Evolutionary conservation across 2,797 vertebrate genomes (phyloP).

Genomic region (Staurois parvus): DNA sequence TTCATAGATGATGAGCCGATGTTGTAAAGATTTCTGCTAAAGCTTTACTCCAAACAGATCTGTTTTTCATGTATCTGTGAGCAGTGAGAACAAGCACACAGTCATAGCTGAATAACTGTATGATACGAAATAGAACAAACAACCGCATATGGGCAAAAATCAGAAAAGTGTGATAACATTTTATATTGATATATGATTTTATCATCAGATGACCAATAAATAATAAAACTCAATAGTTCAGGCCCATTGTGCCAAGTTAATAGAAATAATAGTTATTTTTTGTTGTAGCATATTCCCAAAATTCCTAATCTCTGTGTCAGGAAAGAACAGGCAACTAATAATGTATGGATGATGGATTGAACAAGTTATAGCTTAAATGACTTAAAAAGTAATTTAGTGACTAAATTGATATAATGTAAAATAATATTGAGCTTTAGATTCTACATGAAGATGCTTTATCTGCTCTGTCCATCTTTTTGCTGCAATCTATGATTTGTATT

Average conservation of each 20-base stretch:
- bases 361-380: constrained; percentile 36
- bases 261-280: constrained; percentile 35
- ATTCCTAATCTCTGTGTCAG: constrained; percentile 39
- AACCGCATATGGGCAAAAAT: constrained; percentile 32
- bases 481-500: no score
- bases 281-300: constrained; percentile 24
- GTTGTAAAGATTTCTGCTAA: constrained; percentile 40
- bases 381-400: constrained; percentile 37
- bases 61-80: constrained; percentile 54
- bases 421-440: not conserved
- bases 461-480: no score
- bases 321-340: constrained; percentile 44
- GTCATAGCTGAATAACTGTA: constrained; percentile 34
- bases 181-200: constrained; percentile 39
- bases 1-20: constrained; percentile 58
- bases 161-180: not conserved
- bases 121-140: constrained; percentile 16
- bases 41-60: constrained; percentile 35
- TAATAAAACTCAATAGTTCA: constrained; percentile 26
- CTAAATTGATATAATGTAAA: constrained; percentile 11
- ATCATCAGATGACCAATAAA: constrained; percentile 11
- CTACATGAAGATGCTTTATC: no score
- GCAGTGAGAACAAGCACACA: constrained; percentile 31
- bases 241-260: constrained; percentile 5
- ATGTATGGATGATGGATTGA: constrained; percentile 43